Conservation (phyloP, 1,140 invertebrate species). For the Diorhabda sublineata region DNA sequence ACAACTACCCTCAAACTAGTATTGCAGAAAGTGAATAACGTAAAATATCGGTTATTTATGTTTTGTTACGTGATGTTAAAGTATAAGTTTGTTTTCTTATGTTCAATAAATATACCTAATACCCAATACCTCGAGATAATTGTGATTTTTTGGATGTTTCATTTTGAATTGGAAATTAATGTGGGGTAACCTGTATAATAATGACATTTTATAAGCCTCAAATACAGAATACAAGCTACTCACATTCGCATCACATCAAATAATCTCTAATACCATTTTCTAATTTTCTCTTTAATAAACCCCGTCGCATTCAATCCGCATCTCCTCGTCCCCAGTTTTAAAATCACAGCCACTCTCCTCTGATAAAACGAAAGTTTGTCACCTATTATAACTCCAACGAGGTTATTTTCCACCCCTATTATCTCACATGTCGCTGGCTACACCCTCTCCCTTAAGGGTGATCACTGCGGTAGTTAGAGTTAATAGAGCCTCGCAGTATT, state of each 20-base stretch:
- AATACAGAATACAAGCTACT: too few relatives aligned
- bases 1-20: too few relatives aligned
- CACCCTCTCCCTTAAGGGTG: slow-evolving; percentile 26
- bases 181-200: too few relatives aligned
- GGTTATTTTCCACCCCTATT: slow-evolving; percentile 16
- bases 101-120: too few relatives aligned
- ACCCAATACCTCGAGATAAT: too few relatives aligned
- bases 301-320: not conserved
- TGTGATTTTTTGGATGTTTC: too few relatives aligned
- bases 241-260: not conserved
- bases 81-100: too few relatives aligned
- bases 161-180: too few relatives aligned
- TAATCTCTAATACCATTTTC: not conserved
- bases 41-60: too few relatives aligned
- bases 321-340: not conserved
- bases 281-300: slow-evolving; percentile 5
- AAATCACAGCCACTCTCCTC: slow-evolving; percentile 10
- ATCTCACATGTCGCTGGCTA: not conserved
- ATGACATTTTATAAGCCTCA: too few relatives aligned
- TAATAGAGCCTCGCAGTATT: slow-evolving; percentile 33
- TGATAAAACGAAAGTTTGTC: slow-evolving; percentile 21
- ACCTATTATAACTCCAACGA: slow-evolving; percentile 18
- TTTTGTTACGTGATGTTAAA: too few relatives aligned
- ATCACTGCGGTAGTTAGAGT: slow-evolving; percentile 34
- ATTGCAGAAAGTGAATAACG: too few relatives aligned